Base-by-base conservation (phyloP, 2,113 vertebrate species). In the Trogon surrucura region DNA sequence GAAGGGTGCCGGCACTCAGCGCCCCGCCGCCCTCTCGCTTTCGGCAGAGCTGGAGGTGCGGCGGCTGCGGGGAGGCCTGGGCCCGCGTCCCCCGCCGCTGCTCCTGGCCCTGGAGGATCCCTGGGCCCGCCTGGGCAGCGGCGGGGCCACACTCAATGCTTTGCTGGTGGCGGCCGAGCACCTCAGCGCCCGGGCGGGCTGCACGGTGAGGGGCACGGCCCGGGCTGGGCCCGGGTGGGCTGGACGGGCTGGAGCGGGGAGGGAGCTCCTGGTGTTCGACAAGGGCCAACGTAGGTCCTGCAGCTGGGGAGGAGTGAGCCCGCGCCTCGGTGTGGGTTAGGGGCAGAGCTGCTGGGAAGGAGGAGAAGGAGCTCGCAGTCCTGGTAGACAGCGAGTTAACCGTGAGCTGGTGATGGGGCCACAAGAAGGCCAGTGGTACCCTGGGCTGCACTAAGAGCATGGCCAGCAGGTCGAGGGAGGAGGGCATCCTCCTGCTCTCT, bases 61-160 rank as follows among this genome's bases (percentile, higher is more conserved):
- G 73, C 98, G 99, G 97, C 98, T 97, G 74, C 96, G 98, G 10
- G 98, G 99, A 3, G 74, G 95, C 60, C 92, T 99, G 50, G 97
- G 98, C 10, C 70, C 80, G 3, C 94, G 81, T 1, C 97, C 98
- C 4, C 91, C 93, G 10, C 25, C 32, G 29, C 91, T 99, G 71
- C 93, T 99, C 19, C 91, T 99, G 86, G 99, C 98, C 0, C 98
- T 99, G 38, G 97, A 98, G 83, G 99, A 99, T 92, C 98, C 99
- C 0, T 98, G 98, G 97, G 97, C 94, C 18, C 96, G 88, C 0
- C 95, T 99, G 86, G 99, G 99, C 91, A 99, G 99, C 7, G 99
- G 99, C 4, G 99, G 99, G 27, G 99, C 99, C 30, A 99, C 99
- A 0, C 98, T 99, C 87, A 99, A 99, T 19, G 99, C 99, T 4